phyloP scores from a whole-genome alignment of 2,888 invertebrate species.

The Seladonia tumulorum region DNA sequence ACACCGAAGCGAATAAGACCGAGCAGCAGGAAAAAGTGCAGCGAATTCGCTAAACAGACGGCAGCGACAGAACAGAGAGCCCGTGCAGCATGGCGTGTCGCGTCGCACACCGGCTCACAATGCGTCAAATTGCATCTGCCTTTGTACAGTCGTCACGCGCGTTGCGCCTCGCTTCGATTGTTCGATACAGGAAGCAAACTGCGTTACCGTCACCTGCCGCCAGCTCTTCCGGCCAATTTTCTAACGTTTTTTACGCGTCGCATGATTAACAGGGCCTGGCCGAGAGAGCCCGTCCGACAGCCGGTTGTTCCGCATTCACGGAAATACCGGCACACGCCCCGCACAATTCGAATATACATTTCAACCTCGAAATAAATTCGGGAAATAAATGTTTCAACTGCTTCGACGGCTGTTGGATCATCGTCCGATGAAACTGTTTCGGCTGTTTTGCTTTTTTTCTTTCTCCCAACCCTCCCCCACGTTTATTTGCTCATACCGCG shows the following conservation, averaged over 20 bases:
- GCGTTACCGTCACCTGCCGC: conserved; percentile 71
- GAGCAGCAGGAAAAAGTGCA: neutral
- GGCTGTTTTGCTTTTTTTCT: neutral
- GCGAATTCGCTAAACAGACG: neutral
- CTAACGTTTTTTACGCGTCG: conserved; percentile 54
- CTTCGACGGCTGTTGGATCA: conserved; percentile 3
- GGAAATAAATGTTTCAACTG: neutral
- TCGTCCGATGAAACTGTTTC: neutral
- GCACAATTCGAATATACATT: neutral
- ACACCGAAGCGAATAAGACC: neutral
- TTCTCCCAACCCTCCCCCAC: no score
- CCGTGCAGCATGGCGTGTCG: neutral
- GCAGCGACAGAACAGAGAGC: neutral
- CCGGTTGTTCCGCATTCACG: neutral
- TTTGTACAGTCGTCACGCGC: conserved; percentile 70
- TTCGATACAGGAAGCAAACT: conserved; percentile 71
- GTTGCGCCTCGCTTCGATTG: conserved; percentile 67
- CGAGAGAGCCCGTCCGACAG: conserved; percentile 2
- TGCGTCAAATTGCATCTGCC: conserved; percentile 70
- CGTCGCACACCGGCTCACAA: conserved; percentile 53
- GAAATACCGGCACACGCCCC: neutral
- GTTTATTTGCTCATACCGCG: neutral
- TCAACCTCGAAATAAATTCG: neutral
- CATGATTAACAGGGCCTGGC: conserved; percentile 13
- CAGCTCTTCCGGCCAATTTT: conserved; percentile 66